Conservation (phyloP, 2,113 vertebrate genomes). For the Eptesicus fuscus region DNA sequence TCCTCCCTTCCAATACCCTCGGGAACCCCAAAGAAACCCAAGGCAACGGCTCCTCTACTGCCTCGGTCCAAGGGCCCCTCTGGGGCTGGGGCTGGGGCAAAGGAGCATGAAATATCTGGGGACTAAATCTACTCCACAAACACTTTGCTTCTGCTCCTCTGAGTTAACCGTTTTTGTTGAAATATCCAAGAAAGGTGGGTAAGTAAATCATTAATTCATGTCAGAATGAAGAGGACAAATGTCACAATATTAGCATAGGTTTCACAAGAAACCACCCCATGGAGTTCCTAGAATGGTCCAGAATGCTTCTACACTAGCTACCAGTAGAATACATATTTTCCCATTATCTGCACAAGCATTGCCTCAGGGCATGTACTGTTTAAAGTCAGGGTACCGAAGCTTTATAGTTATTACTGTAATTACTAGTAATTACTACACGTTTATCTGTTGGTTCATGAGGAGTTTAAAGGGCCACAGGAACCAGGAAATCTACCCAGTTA, state of each 20-base stretch:
- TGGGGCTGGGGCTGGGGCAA: not conserved
- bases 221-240: not conserved
- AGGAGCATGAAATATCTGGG: not conserved
- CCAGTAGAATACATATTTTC: rapidly evolving
- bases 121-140: not conserved
- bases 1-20: not conserved
- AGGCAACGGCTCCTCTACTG: not conserved
- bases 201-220: not conserved
- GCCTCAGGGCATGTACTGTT: not conserved
- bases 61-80: not conserved
- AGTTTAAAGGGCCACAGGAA: not conserved
- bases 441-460: rapidly evolving
- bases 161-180: not conserved
- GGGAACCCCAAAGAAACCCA: not conserved
- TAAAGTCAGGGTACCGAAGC: not conserved
- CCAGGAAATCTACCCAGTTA: not conserved
- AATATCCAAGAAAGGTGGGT: not conserved
- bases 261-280: not conserved
- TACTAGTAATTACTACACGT: not conserved
- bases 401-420: not conserved
- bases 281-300: not conserved
- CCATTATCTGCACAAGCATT: not conserved
- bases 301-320: not conserved
- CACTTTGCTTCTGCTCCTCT: not conserved
- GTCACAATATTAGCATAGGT: not conserved